Base-by-base conservation (phyloP, 2,113 vertebrate genomes). In the Chloroceryle aenea region DNA sequence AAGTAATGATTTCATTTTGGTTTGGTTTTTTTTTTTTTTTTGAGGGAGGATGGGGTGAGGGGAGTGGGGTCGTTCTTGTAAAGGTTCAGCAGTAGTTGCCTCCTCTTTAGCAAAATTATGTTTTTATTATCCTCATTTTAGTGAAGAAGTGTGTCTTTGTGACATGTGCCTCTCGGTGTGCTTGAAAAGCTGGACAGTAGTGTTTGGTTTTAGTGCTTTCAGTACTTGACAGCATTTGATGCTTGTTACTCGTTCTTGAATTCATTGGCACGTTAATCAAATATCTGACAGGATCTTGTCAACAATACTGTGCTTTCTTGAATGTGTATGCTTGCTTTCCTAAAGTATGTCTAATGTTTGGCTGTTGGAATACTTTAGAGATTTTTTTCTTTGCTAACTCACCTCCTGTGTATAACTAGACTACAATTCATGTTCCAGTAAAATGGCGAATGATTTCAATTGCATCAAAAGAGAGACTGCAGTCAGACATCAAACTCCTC, bases 131-230 rank as follows among this genome's bases (percentile, higher is more conserved):
- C 18, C 63, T 38, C 4, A 15, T 75, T 89, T 82, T 53, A 48
- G 14, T 77, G 45, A 62, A 64, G 32, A 74, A 16, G 8, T 27
- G 4, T 58, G 22, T 30, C 56, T 90, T 0, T 4, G 2, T 86
- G 43, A 19, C 3, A 1, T 18, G 11, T 20, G 2, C 3, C 1
- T 53, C 8, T 77, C 15, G 47, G 30, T 0, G 0, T 62, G 48
- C 58, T 80, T 85, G 61, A 61, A 69, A 66, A 59, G 5, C 12
- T 66, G 36, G 16, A 47, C 38, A 42, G 1, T 30, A 75, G 7
- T 43, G 17, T 79, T 94, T 68, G 34, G 8, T 21, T 80, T 64
- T 12, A 55, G 29, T 52, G 18, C 38, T 72, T 82, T 50, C n/a
- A 32, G 47, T 29, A 52, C 17, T 7, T 38, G 34, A 38, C 26